A percentile compares a stretch with the other conserved stretches of the same genome.
Conservation (phyloP, 2,888 invertebrate genomes). For the Odiellus spinosus region DNA sequence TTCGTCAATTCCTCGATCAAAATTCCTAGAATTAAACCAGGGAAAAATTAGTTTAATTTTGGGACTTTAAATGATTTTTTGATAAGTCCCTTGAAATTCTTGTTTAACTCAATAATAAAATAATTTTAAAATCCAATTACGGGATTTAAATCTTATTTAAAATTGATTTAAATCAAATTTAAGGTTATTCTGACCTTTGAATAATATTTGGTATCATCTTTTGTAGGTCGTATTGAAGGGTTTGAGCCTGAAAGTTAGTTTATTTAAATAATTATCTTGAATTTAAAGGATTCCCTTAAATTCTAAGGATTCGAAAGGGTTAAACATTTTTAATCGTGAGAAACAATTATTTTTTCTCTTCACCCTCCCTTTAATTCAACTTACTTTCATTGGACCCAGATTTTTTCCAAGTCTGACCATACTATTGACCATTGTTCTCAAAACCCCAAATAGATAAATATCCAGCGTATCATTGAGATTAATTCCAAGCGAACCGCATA, state of each 20-base stretch:
- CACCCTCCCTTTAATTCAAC: neutral
- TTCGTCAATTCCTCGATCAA: constrained; percentile 6
- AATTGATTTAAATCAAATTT: too few relatives aligned
- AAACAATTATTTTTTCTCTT: too few relatives aligned
- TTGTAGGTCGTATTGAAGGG: neutral
- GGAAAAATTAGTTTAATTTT: too few relatives aligned
- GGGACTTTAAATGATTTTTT: neutral
- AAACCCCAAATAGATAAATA: constrained; percentile 9
- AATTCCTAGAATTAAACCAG: constrained; percentile 6
- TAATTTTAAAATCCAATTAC: too few relatives aligned
- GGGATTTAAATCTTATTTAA: too few relatives aligned
- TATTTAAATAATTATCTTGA: neutral
- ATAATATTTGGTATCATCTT: neutral
- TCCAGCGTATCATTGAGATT: neutral
- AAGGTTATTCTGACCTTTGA: neutral
- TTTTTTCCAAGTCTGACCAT: constrained; percentile 11
- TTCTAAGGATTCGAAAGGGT: neutral
- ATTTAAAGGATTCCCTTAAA: neutral
- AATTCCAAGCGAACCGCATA: constrained; percentile 8
- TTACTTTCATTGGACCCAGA: constrained; percentile 1
- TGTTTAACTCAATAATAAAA: too few relatives aligned
- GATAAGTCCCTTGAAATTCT: neutral
- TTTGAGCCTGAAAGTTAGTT: neutral
- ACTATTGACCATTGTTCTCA: constrained; percentile 11
- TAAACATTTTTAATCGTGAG: too few relatives aligned